A percentile compares a stretch with the other conserved stretches of the same genome.
Conservation (phyloP, 2,888 invertebrate genomes). For the Suillia variegata region DNA sequence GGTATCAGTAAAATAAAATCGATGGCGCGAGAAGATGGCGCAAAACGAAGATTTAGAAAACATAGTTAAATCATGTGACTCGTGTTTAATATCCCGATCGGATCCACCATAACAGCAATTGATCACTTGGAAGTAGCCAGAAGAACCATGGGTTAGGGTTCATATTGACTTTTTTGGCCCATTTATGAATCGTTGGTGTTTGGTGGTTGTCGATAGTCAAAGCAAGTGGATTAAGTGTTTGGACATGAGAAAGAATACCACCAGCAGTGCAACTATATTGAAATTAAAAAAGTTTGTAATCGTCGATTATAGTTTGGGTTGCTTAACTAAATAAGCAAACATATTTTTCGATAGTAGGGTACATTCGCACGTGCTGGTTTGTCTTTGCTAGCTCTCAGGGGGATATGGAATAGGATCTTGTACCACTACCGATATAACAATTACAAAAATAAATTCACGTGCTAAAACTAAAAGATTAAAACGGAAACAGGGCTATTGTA, state of each 20-base stretch:
- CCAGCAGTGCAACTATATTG: no score
- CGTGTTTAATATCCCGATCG: constrained; percentile 7
- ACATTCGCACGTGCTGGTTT: no score
- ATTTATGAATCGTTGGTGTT: constrained; percentile 14
- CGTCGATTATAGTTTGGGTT: constrained; percentile 33
- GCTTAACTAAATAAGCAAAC: no score
- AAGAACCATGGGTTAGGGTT: constrained; percentile 14
- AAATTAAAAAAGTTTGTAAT: no score
- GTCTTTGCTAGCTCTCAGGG: no score
- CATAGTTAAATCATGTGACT: constrained; percentile 11
- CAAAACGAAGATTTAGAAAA: constrained; percentile 33
- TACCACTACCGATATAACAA: no score
- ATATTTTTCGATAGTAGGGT: no score
- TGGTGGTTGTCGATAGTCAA: constrained; percentile 30
- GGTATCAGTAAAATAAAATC: constrained; percentile 24
- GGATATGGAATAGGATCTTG: no score
- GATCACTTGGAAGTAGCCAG: constrained; percentile 18
- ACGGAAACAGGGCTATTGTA: no score
- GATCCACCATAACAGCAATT: constrained; percentile 19
- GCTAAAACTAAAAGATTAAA: no score
- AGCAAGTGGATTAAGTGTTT: constrained; percentile 33
- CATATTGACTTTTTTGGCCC: constrained; percentile 24
- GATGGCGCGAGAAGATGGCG: constrained; percentile 32
- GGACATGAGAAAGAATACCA: no score
- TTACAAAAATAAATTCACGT: no score